phyloP scores from a whole-genome alignment of 2,113 vertebrate species.

The Dicrurus megarhynchus region DNA sequence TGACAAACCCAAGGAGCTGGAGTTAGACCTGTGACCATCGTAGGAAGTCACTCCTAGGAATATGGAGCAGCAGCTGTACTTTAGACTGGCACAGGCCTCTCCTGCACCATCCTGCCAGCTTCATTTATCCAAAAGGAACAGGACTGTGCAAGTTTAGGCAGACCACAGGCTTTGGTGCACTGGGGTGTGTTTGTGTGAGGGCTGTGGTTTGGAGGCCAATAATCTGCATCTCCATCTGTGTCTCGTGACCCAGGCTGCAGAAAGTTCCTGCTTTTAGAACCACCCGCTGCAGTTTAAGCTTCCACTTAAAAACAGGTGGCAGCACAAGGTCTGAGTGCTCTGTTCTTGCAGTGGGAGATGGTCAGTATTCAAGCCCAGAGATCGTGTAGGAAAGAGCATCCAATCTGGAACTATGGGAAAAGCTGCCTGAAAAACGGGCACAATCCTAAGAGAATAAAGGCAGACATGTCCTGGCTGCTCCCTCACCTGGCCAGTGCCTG shows the following conservation, averaged over 20 bases:
- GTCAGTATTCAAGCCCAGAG: not conserved
- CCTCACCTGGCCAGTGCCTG: not conserved
- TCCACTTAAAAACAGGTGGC: not conserved
- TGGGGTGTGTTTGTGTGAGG: not conserved
- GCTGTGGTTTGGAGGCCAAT: not conserved
- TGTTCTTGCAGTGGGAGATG: not conserved
- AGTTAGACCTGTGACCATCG: not conserved
- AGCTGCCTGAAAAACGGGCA: not conserved
- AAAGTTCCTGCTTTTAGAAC: not conserved
- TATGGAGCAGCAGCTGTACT: not conserved
- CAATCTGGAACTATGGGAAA: not conserved
- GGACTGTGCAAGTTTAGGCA: not conserved
- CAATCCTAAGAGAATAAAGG: not conserved
- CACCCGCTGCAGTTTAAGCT: not conserved
- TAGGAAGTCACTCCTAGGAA: not conserved
- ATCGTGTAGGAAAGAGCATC: not conserved
- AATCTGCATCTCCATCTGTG: not conserved
- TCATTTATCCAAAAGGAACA: not conserved
- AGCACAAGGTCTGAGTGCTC: not conserved
- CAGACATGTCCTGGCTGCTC: not conserved
- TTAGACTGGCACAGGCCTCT: not conserved
- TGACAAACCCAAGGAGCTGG: not conserved
- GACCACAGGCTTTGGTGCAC: not conserved
- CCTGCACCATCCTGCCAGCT: not conserved
- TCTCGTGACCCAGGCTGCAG: accelerated